phyloP scores from a whole-genome alignment of 1,140 invertebrate genomes.

The Drosophila pallidifrons region DNA sequence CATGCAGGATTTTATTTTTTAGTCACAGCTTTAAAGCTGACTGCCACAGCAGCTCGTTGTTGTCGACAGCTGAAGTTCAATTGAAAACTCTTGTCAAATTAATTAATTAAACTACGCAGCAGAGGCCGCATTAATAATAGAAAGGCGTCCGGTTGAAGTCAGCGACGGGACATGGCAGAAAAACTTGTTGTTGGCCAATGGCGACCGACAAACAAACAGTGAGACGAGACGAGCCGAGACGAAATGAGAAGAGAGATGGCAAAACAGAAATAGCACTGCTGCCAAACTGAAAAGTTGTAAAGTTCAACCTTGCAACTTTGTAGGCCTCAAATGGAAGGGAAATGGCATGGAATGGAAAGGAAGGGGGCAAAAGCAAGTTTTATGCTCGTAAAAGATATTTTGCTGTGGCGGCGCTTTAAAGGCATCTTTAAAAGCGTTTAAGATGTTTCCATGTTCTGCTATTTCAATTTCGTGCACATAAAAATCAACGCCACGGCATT shows the following conservation, averaged over 20 bases:
- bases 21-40: conserved; percentile 28
- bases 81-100: conserved; percentile 81
- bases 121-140: conserved; percentile 72
- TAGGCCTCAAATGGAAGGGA: conserved; percentile 45
- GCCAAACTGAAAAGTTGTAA: conserved; percentile 65
- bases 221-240: too few relatives aligned
- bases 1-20: background rate
- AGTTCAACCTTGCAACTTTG: conserved; percentile 72
- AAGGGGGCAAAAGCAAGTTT: background rate
- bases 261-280: conserved; percentile 7
- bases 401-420: conserved; percentile 54
- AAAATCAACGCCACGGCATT: conserved; percentile 69
- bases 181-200: conserved; percentile 43
- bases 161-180: conserved; percentile 56
- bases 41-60: background rate
- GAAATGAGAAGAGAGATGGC: conserved; percentile 23
- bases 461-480: conserved; percentile 75
- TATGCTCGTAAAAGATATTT: conserved; percentile 44
- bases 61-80: conserved; percentile 53
- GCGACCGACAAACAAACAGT: conserved; percentile 56
- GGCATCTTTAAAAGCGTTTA: conserved; percentile 71
- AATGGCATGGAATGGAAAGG: background rate
- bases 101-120: conserved; percentile 79
- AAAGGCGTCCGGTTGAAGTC: conserved; percentile 76
- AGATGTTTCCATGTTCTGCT: conserved; percentile 32